These are phyloP conservation scores for Raja brachyura DNA, from an alignment of 2,113 vertebrate genomes.

Conservation along the genomic window DNA sequence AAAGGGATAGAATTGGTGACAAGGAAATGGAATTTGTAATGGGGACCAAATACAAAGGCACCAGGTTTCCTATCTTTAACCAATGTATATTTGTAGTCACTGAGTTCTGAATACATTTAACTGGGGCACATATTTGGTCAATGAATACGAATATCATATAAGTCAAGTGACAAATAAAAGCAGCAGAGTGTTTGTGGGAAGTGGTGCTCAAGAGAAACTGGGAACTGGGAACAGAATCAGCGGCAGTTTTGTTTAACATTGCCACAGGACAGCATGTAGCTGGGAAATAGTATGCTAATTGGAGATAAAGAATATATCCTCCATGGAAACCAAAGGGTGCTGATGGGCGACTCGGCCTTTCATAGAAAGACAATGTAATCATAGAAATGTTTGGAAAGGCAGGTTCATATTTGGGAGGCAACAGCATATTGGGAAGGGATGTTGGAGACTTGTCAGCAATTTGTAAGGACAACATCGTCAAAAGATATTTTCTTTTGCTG, in stretches of 20 bases:
- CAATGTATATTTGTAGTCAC: too few relatives aligned
- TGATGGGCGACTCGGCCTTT: too few relatives aligned
- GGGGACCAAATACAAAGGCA: too few relatives aligned
- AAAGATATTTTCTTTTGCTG: neutral
- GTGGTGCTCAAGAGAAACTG: neutral
- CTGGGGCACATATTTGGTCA: too few relatives aligned
- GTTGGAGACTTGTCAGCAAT: neutral
- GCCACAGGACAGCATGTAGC: neutral
- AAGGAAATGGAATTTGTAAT: neutral
- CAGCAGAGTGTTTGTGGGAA: neutral
- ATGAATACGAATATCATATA: too few relatives aligned
- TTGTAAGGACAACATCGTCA: neutral
- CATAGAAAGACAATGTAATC: too few relatives aligned
- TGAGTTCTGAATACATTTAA: too few relatives aligned
- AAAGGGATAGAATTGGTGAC: neutral
- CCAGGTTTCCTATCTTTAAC: too few relatives aligned
- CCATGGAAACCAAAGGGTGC: too few relatives aligned
- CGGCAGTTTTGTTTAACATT: neutral
- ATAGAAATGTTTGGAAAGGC: neutral
- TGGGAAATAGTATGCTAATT: neutral
- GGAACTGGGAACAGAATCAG: neutral
- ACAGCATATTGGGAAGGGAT: too few relatives aligned
- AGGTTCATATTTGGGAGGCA: neutral
- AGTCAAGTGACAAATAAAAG: neutral
- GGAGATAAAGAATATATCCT: too few relatives aligned